These are phyloP conservation scores for Antedon mediterranea DNA, from an alignment of 53 echinoderm and acorn worm species.

Conservation along the genomic window DNA sequence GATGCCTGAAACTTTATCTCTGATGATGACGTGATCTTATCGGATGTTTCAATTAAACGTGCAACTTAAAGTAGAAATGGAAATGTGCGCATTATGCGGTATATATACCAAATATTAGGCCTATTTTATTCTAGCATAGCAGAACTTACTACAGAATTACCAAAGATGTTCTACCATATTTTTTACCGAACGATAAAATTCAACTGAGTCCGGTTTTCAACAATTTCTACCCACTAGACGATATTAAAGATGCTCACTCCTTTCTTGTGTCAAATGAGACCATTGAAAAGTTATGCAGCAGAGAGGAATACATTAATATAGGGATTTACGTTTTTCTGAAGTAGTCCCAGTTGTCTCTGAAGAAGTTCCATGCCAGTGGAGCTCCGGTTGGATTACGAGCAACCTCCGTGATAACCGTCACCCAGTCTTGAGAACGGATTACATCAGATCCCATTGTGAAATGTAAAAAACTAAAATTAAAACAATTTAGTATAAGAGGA, in stretches of 20 bases:
- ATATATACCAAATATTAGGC: too few species aligned
- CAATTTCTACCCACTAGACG: not conserved
- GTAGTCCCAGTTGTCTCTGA: slow-evolving; percentile 58
- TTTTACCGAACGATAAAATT: slow-evolving; percentile 7
- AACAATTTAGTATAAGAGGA: too few species aligned
- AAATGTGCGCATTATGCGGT: too few species aligned
- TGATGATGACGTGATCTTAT: too few species aligned
- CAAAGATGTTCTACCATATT: slow-evolving; percentile 46
- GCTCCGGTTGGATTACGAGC: slow-evolving; percentile 52
- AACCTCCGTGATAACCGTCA: slow-evolving; percentile 20
- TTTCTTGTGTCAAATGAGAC: not conserved
- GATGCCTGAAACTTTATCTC: too few species aligned
- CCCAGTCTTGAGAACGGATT: slow-evolving; percentile 56
- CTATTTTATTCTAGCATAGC: slow-evolving; percentile 37
- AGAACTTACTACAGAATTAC: slow-evolving; percentile 42
- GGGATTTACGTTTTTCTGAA: slow-evolving; percentile 48
- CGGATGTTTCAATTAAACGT: too few species aligned
- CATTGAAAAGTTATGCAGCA: slow-evolving; percentile 2
- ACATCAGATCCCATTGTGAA: slow-evolving; percentile 16
- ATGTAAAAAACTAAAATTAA: slow-evolving; percentile 35
- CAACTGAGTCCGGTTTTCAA: slow-evolving; percentile 1
- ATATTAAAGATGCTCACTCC: not conserved
- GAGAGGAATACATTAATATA: too few species aligned
- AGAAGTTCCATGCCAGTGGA: slow-evolving; percentile 78
- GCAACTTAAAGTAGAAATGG: too few species aligned